A percentile compares a stretch with the other conserved stretches of the same genome.
These are phyloP conservation scores for Alces alces DNA, from an alignment of 2,113 vertebrate genomes.

Conservation along the genomic window DNA sequence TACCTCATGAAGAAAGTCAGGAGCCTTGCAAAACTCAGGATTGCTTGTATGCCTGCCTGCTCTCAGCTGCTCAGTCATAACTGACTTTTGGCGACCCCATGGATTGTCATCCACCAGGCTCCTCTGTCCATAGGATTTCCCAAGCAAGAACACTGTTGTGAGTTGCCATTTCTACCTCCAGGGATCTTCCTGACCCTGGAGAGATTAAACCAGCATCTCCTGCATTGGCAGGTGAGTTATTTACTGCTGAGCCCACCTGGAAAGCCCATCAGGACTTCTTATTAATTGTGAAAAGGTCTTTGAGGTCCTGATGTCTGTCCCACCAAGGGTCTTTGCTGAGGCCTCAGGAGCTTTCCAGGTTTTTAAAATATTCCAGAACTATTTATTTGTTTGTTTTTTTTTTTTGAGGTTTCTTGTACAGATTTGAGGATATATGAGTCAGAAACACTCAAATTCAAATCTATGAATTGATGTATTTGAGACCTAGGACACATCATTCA, in stretches of 20 bases:
- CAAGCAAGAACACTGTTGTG: background rate
- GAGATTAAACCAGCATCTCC: background rate
- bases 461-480: background rate
- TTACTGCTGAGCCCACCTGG: background rate
- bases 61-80: background rate
- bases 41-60: background rate
- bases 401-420: background rate
- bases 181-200: background rate
- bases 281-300: background rate
- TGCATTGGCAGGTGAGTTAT: background rate
- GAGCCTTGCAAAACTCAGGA: background rate
- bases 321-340: background rate
- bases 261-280: background rate
- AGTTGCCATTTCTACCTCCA: background rate
- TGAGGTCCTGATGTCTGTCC: background rate
- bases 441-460: background rate
- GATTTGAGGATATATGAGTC: background rate
- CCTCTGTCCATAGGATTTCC: background rate
- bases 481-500: background rate
- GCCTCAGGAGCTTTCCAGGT: background rate
- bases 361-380: background rate
- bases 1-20: background rate
- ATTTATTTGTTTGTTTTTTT: background rate
- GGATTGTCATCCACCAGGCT: background rate
- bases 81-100: fast-evolving